Conservation (phyloP, 1,140 invertebrate genomes). For the Bombus difficillimus region DNA sequence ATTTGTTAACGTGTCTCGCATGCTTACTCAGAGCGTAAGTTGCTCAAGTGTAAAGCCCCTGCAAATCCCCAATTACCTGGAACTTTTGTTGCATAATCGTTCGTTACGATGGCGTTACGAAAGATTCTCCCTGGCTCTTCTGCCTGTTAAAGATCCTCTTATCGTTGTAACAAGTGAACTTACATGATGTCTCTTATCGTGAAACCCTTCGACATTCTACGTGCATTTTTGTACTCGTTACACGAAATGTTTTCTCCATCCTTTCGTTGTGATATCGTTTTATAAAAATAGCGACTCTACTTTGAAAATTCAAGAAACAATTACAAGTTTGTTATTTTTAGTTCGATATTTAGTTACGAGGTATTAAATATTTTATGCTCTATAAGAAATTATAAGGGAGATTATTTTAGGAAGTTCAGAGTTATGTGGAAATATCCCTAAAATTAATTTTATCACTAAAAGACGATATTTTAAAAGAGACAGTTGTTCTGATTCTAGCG, state of each 20-base stretch:
- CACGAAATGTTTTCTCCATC: not conserved
- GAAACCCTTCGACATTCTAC: not conserved
- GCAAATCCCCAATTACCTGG: constrained; percentile 57
- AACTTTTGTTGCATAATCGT: constrained; percentile 50
- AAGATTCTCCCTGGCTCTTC: constrained; percentile 30
- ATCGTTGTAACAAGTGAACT: constrained; percentile 40
- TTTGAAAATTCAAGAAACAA: not conserved
- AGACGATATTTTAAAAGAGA: too few species aligned
- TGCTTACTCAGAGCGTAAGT: constrained; percentile 41
- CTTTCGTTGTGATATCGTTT: not conserved
- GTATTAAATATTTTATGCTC: too few species aligned
- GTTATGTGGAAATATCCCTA: not conserved
- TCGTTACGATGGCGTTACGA: constrained; percentile 48
- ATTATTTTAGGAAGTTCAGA: not conserved
- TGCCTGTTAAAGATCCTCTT: constrained; percentile 27
- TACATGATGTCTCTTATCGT: constrained; percentile 23
- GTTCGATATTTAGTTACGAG: not conserved
- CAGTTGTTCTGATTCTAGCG: too few species aligned
- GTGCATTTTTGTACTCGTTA: not conserved
- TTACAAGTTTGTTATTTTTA: not conserved
- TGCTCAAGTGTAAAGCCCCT: constrained; percentile 43
- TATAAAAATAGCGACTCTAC: not conserved
- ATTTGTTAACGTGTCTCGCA: constrained; percentile 49
- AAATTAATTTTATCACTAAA: not conserved
- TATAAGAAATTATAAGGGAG: not conserved